These are phyloP conservation scores for Sarcophaga carnaria DNA, from an alignment of 2,888 invertebrate species.

Conservation along the genomic window DNA sequence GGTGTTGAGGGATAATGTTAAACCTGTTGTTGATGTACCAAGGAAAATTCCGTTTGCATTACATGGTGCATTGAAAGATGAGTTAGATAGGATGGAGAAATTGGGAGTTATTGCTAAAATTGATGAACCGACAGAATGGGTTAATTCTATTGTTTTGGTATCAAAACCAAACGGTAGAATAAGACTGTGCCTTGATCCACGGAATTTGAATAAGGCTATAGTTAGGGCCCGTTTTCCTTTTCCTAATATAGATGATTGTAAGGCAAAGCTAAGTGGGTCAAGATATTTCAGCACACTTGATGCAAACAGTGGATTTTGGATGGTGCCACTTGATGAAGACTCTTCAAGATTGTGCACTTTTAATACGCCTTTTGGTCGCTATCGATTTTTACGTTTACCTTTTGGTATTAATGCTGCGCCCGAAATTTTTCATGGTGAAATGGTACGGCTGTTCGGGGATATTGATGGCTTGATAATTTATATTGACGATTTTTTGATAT, in stretches of 20 bases:
- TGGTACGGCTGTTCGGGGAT: slow-evolving; percentile 51
- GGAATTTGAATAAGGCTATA: slow-evolving; percentile 65
- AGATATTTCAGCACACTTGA: slow-evolving; percentile 57
- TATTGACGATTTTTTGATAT: slow-evolving; percentile 64
- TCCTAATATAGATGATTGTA: slow-evolving; percentile 58
- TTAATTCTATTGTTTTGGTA: slow-evolving; percentile 48
- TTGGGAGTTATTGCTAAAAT: slow-evolving; percentile 15
- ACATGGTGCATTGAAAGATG: slow-evolving; percentile 38
- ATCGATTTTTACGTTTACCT: slow-evolving; percentile 53
- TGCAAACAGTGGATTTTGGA: slow-evolving; percentile 69
- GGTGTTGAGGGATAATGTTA: slow-evolving; percentile 25
- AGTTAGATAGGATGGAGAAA: slow-evolving; percentile 50
- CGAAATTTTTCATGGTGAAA: slow-evolving; percentile 35
- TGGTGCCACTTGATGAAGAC: slow-evolving; percentile 67
- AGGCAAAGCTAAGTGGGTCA: slow-evolving; percentile 49
- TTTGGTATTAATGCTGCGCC: slow-evolving; percentile 39
- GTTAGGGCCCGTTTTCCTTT: slow-evolving; percentile 56
- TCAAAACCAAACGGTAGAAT: slow-evolving; percentile 63
- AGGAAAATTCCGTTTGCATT: slow-evolving; percentile 56
- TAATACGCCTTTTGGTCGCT: slow-evolving; percentile 7
- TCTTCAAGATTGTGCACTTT: slow-evolving; percentile 71
- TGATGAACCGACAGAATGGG: slow-evolving; percentile 44
- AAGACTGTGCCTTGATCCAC: slow-evolving; percentile 67
- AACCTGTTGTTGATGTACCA: slow-evolving; percentile 36
- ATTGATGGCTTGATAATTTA: slow-evolving; percentile 59